Evolutionary conservation across 2,888 invertebrate species (phyloP), one percentile per base, ranked within the genome.

Genomic region (Aphodius granarius): DNA sequence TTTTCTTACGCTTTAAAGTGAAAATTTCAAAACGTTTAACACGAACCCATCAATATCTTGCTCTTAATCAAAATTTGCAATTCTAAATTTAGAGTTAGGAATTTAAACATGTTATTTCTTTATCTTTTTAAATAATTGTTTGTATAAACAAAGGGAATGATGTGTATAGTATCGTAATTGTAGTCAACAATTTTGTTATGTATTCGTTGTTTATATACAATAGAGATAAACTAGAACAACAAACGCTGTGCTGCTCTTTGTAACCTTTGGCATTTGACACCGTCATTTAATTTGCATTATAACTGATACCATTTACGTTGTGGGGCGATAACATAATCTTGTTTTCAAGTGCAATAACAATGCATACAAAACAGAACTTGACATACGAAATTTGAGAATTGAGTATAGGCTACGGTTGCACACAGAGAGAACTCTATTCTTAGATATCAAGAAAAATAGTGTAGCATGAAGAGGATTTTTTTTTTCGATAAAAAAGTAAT

Each of bases 181-280:
- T 43, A 43, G 43, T 43, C 43, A 43, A 43, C 43, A 43, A 43
- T 9, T 43, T 43, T 2, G 43, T 43, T 43, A 43, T 43, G 43
- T 43, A 43, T 43, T 3, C 3, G 9, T 23, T 23, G 13, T 43
- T 6, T 23, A 23, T 13, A 43, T 43, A 43, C 43, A 43, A 1
- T 43, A 43, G 13, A 43, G 43, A 43, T 43, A 43, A 43, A 3
- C 13, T 13, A 13, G 6, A 13, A 43, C 43, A 43, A 43, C 43
- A 43, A 3, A 43, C 6, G 43, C 43, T 9, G 13, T 43, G 43
- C 1, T 43, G 43, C 6, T 43, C 43, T 43, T 2, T 0, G 13
- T 20, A 21, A 68, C 68, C 68, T 68, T 20, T 21, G 22, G n/a
- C 68, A 68, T 68, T 68, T 68, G 68, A 68, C 68, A 68, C 68